Evolutionary conservation across 1,140 invertebrate species (phyloP), one percentile per base, ranked within the genome.

Genomic region (Arctopsyche grandis): DNA sequence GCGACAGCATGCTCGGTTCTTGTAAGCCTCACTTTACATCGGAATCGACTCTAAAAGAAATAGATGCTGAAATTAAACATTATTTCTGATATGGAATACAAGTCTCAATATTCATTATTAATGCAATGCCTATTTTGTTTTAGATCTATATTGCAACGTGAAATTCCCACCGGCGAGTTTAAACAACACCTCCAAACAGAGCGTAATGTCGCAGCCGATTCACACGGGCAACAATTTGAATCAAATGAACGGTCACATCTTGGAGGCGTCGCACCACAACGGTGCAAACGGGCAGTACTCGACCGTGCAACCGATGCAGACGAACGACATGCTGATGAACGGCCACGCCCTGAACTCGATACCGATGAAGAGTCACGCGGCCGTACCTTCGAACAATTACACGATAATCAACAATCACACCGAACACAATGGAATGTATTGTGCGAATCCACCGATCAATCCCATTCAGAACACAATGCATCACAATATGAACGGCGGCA

Each of bases 101-200:
- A n/a, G n/a, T n/a, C n/a, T n/a, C n/a, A n/a, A n/a, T n/a, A n/a
- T n/a, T n/a, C n/a, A n/a, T n/a, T n/a, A n/a, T n/a, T n/a, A 38
- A 38, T 38, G 7, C 3, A 38, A 38, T 38, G 29, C n/a, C n/a
- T n/a, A n/a, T 46, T 73, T 74, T 75, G 48, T 58, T 82, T 73
- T 38, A 82, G 81, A 82, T 80, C 75, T 82, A 14, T 82, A 82
- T 46, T 82, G 77, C 16, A 82, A 82, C 58, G 77, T 82, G 12
- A 82, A 82, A 60, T 82, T 74, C 52, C 43, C 77, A 12, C 7
- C 22, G 9, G n/a, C 63, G 21, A 75, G 58, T 46, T 14, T 71
- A 43, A n/a, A 19, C n/a, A 22, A 14, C 16, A 19, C 5, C 14
- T 4, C 38, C 3, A 80, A 80, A 69, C 26, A 56, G 21, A 77